These are phyloP conservation scores for Nyctibius grandis DNA, from an alignment of 2,797 vertebrate species.

Conservation along the genomic window DNA sequence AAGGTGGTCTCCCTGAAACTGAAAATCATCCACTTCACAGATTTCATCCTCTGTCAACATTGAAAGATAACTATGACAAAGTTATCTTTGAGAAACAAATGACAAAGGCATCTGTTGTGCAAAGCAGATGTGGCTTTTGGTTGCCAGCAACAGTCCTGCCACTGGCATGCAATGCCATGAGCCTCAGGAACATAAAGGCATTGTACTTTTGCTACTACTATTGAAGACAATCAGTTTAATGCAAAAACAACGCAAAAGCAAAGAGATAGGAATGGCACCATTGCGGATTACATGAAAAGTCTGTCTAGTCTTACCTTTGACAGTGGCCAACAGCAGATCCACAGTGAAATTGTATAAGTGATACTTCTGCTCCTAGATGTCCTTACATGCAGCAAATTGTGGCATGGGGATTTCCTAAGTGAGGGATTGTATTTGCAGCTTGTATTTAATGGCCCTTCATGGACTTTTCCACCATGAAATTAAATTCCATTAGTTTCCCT, in stretches of 20 bases:
- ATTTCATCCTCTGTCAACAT: background rate
- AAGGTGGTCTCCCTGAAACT: background rate
- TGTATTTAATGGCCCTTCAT: background rate
- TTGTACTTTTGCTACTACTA: background rate
- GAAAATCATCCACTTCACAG: background rate
- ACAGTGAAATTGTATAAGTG: background rate
- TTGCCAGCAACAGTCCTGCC: background rate
- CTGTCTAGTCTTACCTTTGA: background rate
- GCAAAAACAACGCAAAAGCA: background rate
- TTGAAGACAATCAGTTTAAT: background rate
- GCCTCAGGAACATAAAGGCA: background rate
- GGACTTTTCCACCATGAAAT: background rate
- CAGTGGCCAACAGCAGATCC: background rate
- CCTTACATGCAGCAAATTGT: background rate
- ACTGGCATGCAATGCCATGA: background rate
- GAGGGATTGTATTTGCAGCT: background rate
- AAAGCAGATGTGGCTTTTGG: background rate
- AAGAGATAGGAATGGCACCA: background rate
- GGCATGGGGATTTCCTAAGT: background rate
- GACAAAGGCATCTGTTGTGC: background rate
- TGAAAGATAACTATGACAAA: background rate
- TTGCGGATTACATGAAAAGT: background rate
- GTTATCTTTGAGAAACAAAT: no score
- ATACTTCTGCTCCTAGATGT: background rate
- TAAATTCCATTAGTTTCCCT: background rate